phyloP scores from a whole-genome alignment of 2,113 vertebrate genomes.

The Dromiciops gliroides region DNA sequence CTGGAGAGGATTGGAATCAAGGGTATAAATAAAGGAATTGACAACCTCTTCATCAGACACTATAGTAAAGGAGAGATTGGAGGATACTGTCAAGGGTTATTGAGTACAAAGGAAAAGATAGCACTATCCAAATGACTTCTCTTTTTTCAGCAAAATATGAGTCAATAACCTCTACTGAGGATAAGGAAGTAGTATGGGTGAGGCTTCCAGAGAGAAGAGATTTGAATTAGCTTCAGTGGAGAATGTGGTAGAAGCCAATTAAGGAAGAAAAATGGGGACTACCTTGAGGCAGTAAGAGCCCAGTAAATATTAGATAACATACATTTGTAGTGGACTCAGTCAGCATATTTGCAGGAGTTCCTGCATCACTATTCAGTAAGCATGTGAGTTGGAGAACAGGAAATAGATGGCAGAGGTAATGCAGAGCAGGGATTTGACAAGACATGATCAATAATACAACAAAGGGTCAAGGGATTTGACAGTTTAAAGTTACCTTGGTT shows the following conservation, averaged over 20 bases:
- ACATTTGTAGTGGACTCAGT: background rate
- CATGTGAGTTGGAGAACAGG: background rate
- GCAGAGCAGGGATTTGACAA: background rate
- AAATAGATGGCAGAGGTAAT: background rate
- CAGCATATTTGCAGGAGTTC: background rate
- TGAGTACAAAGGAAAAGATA: background rate
- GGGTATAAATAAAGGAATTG: background rate
- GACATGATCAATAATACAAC: background rate
- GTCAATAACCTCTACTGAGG: background rate
- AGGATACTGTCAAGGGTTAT: background rate
- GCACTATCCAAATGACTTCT: background rate
- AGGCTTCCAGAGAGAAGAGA: background rate
- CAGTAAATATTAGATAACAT: background rate
- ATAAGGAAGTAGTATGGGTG: background rate
- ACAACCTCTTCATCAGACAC: background rate
- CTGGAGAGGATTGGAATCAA: background rate
- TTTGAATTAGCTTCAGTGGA: background rate
- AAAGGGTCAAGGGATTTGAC: background rate
- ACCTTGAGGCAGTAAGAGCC: background rate
- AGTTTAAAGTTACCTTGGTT: background rate
- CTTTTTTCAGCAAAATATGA: background rate
- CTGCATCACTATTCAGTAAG: background rate
- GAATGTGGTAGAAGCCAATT: background rate
- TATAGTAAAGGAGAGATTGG: background rate
- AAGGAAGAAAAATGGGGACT: background rate